These are phyloP conservation scores for Pteropus alecto DNA, from an alignment of 2,113 vertebrate species.

Conservation along the genomic window DNA sequence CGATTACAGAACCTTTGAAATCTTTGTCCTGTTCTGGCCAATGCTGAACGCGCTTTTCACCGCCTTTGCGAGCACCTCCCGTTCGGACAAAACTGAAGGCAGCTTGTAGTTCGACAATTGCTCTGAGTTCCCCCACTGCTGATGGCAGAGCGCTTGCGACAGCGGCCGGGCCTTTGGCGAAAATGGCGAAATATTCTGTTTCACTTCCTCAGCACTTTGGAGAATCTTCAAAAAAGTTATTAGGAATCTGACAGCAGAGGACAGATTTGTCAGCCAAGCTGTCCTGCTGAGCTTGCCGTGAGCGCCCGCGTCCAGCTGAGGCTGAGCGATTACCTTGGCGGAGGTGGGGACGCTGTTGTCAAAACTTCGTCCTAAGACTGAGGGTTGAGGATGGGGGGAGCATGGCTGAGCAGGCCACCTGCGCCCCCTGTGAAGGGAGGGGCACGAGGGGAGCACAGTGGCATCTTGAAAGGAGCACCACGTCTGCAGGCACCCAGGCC, in stretches of 20 bases:
- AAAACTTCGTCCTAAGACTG: background rate
- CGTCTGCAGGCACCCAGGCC: background rate
- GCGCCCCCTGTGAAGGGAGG: accelerated
- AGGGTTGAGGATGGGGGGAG: background rate
- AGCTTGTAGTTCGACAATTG: background rate
- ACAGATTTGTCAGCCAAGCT: background rate
- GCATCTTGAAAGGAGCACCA: background rate
- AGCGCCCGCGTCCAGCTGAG: accelerated
- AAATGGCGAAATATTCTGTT: background rate
- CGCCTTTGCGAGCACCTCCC: background rate
- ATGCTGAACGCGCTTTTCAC: background rate
- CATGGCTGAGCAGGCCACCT: accelerated
- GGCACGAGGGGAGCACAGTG: background rate
- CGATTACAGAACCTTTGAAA: background rate
- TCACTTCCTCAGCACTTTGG: background rate
- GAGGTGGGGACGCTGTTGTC: too few relatives aligned
- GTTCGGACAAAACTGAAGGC: background rate
- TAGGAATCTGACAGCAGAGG: background rate
- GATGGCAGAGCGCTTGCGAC: background rate
- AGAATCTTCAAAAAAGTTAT: background rate
- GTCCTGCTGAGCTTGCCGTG: background rate
- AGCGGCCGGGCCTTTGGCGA: background rate
- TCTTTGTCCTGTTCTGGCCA: background rate
- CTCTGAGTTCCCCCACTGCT: background rate
- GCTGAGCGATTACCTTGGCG: too few relatives aligned